phyloP scores from a whole-genome alignment of 1,140 invertebrate genomes.

The Drosophila seguyi region DNA sequence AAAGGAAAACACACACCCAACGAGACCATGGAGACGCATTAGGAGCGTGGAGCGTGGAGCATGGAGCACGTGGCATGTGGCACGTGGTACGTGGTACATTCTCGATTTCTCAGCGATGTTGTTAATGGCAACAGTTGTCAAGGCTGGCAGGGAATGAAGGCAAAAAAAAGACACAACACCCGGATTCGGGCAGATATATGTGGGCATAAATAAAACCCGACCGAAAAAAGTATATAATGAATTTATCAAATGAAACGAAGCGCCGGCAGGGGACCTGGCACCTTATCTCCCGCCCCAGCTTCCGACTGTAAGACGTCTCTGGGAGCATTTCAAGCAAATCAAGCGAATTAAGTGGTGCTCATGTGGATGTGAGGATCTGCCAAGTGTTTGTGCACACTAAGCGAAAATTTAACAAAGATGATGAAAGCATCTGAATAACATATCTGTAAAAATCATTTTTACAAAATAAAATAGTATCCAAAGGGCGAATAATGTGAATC shows the following conservation, averaged over 20 bases:
- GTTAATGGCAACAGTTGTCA: conserved; percentile 83
- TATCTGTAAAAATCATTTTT: neutral
- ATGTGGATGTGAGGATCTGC: conserved; percentile 31
- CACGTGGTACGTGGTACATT: conserved; percentile 40
- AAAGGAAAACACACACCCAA: conserved; percentile 56
- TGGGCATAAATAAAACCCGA: conserved; percentile 59
- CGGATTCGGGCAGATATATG: conserved; percentile 37
- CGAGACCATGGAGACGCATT: conserved; percentile 79
- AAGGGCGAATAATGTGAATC: no score
- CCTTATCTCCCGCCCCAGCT: conserved; percentile 34
- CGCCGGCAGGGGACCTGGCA: conserved; percentile 29
- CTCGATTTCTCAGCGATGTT: conserved; percentile 53
- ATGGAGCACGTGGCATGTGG: conserved; percentile 63
- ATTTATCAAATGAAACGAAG: conserved; percentile 45
- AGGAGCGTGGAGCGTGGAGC: conserved; percentile 49
- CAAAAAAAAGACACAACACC: conserved; percentile 1
- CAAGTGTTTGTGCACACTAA: conserved; percentile 22
- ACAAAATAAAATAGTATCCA: neutral
- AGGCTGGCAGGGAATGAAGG: conserved; percentile 28
- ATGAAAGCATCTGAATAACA: neutral
- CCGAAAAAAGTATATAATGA: conserved; percentile 23
- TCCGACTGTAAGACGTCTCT: conserved; percentile 18
- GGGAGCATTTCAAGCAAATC: conserved; percentile 60
- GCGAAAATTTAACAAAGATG: conserved; percentile 22
- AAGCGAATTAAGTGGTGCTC: conserved; percentile 71